phyloP scores from a whole-genome alignment of 1,140 invertebrate genomes.

The Drosophila takahashii region DNA sequence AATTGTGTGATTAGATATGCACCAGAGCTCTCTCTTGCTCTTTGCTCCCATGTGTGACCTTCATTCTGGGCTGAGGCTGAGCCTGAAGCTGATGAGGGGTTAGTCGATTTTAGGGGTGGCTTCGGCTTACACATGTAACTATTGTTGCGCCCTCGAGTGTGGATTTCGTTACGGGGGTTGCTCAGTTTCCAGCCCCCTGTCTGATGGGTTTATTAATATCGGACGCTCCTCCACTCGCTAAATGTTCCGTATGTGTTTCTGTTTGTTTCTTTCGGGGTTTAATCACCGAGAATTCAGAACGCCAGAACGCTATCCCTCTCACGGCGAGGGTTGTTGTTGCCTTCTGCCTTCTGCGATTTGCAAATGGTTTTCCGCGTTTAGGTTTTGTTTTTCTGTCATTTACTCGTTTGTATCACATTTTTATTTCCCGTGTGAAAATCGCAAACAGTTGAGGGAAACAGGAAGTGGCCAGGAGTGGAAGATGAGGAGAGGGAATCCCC shows the following conservation, averaged over 20 bases:
- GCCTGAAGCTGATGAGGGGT: conserved; percentile 42
- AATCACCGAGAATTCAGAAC: conserved; percentile 52
- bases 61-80: conserved; percentile 29
- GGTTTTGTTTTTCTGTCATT: conserved; percentile 77
- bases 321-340: conserved; percentile 48
- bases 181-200: conserved; percentile 50
- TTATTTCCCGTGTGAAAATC: conserved; percentile 82
- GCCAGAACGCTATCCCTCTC: conserved; percentile 12
- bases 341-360: conserved; percentile 74
- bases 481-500: conserved; percentile 18
- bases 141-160: conserved; percentile 55
- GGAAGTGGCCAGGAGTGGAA: conserved; percentile 52
- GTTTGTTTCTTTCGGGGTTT: conserved; percentile 71
- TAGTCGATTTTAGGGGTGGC: conserved; percentile 56
- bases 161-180: conserved; percentile 58
- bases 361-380: conserved; percentile 82
- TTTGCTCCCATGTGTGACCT: conserved; percentile 50
- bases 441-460: conserved; percentile 59
- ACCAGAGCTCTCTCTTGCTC: conserved; percentile 15
- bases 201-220: conserved; percentile 78
- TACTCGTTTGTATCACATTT: conserved; percentile 76
- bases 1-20: conserved; percentile 75
- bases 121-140: conserved; percentile 70
- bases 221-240: conserved; percentile 66
- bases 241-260: conserved; percentile 51